A percentile compares a stretch with the other conserved stretches of the same genome.
Conservation (phyloP, 2,888 invertebrate genomes). For the Zaprionus obscuricornis region DNA sequence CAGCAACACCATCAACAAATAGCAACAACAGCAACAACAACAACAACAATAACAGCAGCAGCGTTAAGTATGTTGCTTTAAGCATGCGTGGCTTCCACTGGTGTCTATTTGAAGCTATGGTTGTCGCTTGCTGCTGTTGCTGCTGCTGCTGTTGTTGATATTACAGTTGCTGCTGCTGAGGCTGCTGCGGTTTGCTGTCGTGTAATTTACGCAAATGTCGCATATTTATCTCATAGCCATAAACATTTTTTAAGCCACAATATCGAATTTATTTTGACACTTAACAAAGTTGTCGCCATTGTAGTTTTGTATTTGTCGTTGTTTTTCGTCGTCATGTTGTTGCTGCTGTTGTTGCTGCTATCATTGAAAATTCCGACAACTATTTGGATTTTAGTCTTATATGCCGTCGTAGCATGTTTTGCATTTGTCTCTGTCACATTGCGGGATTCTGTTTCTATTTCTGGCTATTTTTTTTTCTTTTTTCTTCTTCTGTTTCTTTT, state of each 20-base stretch:
- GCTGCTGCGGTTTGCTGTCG: slow-evolving; percentile 63
- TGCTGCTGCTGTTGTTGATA: slow-evolving; percentile 22
- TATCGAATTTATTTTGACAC: slow-evolving; percentile 79
- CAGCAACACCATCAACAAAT: slow-evolving; percentile 35
- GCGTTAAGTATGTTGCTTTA: slow-evolving; percentile 41
- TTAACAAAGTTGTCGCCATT: slow-evolving; percentile 77
- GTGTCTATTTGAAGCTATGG: too few relatives aligned
- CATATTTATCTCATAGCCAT: slow-evolving; percentile 75
- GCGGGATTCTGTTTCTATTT: slow-evolving; percentile 55
- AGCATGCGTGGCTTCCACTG: slow-evolving; percentile 71
- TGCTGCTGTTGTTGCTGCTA: slow-evolving; percentile 45
- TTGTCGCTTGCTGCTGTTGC: slow-evolving; percentile 24
- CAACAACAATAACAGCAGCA: slow-evolving; percentile 21
- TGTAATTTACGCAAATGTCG: slow-evolving; percentile 79
- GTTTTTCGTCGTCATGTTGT: slow-evolving; percentile 27
- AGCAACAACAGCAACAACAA: slow-evolving; percentile 17
- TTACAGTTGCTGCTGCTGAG: slow-evolving; percentile 22
- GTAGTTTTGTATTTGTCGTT: slow-evolving; percentile 44
- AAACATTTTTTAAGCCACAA: slow-evolving; percentile 79
- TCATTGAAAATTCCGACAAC: slow-evolving; percentile 55
- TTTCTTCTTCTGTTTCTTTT: background rate
- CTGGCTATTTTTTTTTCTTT: slow-evolving; percentile 18
- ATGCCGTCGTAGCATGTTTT: background rate
- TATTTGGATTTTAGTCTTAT: slow-evolving; percentile 25
- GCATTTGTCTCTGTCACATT: slow-evolving; percentile 23